These are phyloP conservation scores for Panzeria rudis DNA, from an alignment of 2,888 invertebrate genomes.

Conservation along the genomic window DNA sequence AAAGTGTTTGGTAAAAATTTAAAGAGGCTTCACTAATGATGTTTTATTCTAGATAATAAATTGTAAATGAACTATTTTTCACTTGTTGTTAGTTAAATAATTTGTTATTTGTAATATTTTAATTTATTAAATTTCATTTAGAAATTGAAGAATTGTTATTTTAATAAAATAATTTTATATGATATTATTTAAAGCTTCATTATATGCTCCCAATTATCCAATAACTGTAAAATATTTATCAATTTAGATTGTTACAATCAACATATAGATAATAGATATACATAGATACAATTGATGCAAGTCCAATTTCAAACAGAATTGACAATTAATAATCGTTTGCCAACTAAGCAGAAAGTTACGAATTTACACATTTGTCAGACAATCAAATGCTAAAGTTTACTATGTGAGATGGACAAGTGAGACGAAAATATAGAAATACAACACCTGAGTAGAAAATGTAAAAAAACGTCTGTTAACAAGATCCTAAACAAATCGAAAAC, in stretches of 20 bases:
- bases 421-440: background rate
- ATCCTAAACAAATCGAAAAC: too few relatives aligned
- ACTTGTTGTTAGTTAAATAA: background rate
- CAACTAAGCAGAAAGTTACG: slow-evolving; percentile 52
- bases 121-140: too few relatives aligned
- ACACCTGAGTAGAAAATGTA: too few relatives aligned
- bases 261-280: slow-evolving; percentile 23
- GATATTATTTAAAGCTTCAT: slow-evolving; percentile 18
- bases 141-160: too few relatives aligned
- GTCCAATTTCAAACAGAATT: slow-evolving; percentile 67
- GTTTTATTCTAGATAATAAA: background rate
- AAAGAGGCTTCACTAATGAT: too few relatives aligned
- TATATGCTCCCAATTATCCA: slow-evolving; percentile 24
- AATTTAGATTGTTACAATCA: slow-evolving; percentile 47
- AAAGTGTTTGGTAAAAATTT: too few relatives aligned
- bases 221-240: slow-evolving; percentile 58
- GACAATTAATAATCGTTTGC: slow-evolving; percentile 72
- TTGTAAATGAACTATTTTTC: background rate
- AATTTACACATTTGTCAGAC: slow-evolving; percentile 59
- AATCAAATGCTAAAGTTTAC: slow-evolving; percentile 21
- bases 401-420: slow-evolving; percentile 40
- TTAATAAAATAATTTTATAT: slow-evolving; percentile 9
- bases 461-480: too few relatives aligned
- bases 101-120: background rate
- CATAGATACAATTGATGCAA: slow-evolving; percentile 52